Evolutionary conservation across 2,797 vertebrate species (phyloP), one percentile per base, ranked within the genome.

Genomic region (Anabas testudineus): DNA sequence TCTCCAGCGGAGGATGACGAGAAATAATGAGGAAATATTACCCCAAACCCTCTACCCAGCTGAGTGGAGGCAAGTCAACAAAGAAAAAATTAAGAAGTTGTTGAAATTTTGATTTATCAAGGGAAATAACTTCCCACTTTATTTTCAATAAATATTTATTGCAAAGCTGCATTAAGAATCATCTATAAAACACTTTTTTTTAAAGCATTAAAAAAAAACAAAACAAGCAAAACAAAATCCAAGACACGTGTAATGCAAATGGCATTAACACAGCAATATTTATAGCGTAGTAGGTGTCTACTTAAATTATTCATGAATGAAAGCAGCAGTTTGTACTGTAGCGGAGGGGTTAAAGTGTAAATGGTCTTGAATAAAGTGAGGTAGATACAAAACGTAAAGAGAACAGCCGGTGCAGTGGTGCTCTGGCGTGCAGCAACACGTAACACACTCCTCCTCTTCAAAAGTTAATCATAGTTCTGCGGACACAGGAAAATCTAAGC

Each of bases 1-100:
- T 87, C 88, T 91, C 89, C 88, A 90, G 83, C 45, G 34, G 84
- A 92, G 92, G 90, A 91, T 92, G 87, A 90, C 91, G 76, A 86
- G 88, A 92, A 91, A 91, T 93, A 93, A 94, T 92, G 90, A 94
- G 92, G 89, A 94, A 92, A 91, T 93, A 93, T 94, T 90, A 93
- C 88, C 87, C 85, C 79, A 80, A 93, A 90, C 85, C 87, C 83
- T 78, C 85, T 88, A 84, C 81, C 79, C 83, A 88, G 83, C 78
- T 74, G 87, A 88, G 82, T 71, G 77, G 87, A 90, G 80, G 72
- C 80, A 30, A 86, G 83, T 91, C 89, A 88, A 93, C 88, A 93
- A 87, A 85, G 76, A 71, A 80, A 84, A 76, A 81, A 78, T 67
- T 81, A 89, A 79, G 84, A 89, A 90, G 80, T 86, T 87, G 75